Percentiles rank a stretch among this genome's conserved stretches.
Evolutionary conservation across 2,797 vertebrate genomes (phyloP).

Genomic region (Meda fulgida): DNA sequence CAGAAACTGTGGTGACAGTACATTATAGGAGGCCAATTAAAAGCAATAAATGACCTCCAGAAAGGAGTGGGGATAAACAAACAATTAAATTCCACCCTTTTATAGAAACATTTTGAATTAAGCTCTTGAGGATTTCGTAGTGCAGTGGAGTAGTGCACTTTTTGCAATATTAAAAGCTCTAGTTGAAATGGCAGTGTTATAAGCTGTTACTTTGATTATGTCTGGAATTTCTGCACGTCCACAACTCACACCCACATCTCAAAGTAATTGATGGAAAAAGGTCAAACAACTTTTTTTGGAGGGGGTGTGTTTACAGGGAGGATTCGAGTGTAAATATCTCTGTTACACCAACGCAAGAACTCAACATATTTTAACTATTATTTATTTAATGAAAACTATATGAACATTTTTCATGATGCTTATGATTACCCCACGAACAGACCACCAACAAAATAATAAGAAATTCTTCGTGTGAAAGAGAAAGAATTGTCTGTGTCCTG

Average conservation of each 20-base stretch:
- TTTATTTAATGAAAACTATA: slow-evolving; percentile 63
- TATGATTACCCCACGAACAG: slow-evolving; percentile 46
- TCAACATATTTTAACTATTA: slow-evolving; percentile 65
- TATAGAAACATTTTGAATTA: slow-evolving; percentile 42
- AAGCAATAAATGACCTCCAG: slow-evolving; percentile 42
- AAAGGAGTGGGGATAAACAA: slow-evolving; percentile 34
- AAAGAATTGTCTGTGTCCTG: slow-evolving; percentile 42
- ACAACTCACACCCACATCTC: slow-evolving; percentile 40
- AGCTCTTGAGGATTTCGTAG: slow-evolving; percentile 21
- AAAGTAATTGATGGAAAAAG: slow-evolving; percentile 45
- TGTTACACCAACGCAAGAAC: slow-evolving; percentile 14
- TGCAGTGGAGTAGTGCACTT: neutral
- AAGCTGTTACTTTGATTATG: slow-evolving; percentile 35
- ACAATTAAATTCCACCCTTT: slow-evolving; percentile 35
- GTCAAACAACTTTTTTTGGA: slow-evolving; percentile 35
- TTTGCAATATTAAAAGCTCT: slow-evolving; percentile 19
- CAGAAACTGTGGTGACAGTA: slow-evolving; percentile 43
- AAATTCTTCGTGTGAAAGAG: slow-evolving; percentile 54
- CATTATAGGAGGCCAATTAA: slow-evolving; percentile 40
- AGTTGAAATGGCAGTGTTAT: slow-evolving; percentile 23
- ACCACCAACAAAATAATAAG: slow-evolving; percentile 40
- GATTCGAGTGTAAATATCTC: slow-evolving; percentile 25
- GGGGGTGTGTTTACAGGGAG: neutral
- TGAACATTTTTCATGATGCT: slow-evolving; percentile 58
- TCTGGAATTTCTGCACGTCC: slow-evolving; percentile 50